Conservation (phyloP, 1,140 invertebrate species). For the Drosophila baimaii region DNA sequence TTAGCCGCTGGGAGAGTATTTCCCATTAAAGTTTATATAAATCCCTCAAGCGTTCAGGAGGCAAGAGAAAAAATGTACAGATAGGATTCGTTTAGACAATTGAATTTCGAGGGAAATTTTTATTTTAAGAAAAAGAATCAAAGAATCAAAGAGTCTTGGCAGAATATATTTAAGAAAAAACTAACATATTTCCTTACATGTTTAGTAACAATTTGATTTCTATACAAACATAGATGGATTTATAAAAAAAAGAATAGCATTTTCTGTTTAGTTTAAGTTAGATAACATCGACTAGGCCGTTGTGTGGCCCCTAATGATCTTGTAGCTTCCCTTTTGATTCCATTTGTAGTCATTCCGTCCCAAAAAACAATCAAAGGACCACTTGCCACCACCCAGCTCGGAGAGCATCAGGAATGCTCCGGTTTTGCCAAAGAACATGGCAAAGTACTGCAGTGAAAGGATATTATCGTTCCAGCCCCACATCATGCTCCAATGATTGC, state of each 20-base stretch:
- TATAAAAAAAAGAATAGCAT: no score
- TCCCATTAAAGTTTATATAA: slow-evolving; percentile 53
- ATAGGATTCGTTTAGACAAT: slow-evolving; percentile 24
- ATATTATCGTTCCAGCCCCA: slow-evolving; percentile 52
- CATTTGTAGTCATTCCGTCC: not conserved
- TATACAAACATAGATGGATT: no score
- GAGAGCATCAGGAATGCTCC: slow-evolving; percentile 45
- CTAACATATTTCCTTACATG: no score
- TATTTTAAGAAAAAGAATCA: no score
- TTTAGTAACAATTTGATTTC: no score
- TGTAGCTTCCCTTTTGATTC: slow-evolving; percentile 13
- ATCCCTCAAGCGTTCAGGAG: slow-evolving; percentile 22
- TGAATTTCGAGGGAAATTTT: not conserved
- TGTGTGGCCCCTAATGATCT: slow-evolving; percentile 6
- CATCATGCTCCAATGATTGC: slow-evolving; percentile 12
- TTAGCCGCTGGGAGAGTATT: slow-evolving; percentile 35
- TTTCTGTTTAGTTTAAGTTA: no score
- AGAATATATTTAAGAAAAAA: no score
- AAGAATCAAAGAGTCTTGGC: no score
- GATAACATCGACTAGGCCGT: not conserved
- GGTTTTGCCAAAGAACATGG: slow-evolving; percentile 22
- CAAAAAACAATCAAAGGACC: slow-evolving; percentile 43
- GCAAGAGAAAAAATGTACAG: not conserved
- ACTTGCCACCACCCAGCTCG: slow-evolving; percentile 52
- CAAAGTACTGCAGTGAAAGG: slow-evolving; percentile 34